phyloP scores from a whole-genome alignment of 2,797 vertebrate species.

The Todus mexicanus region DNA sequence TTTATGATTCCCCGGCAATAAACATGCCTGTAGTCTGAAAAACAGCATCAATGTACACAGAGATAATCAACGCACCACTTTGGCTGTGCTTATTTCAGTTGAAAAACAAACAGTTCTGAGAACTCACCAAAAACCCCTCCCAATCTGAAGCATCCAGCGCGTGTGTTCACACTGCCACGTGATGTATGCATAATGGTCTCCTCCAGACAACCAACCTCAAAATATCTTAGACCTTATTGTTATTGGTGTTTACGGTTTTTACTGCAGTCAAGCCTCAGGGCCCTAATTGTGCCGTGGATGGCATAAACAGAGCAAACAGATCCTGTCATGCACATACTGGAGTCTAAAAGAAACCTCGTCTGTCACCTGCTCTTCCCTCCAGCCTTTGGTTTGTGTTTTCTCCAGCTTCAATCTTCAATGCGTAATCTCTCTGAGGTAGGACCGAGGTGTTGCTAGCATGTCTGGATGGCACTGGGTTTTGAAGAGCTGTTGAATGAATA shows the following conservation, averaged over 20 bases:
- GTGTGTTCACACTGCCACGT: neutral
- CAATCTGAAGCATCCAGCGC: neutral
- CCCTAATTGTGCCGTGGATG: neutral
- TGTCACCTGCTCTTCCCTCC: neutral
- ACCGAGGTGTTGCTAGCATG: accelerated
- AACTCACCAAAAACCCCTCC: neutral
- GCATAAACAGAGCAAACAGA: neutral
- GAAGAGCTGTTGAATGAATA: neutral
- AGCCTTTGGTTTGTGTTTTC: neutral
- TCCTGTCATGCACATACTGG: neutral
- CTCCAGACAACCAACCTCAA: conserved; percentile 17
- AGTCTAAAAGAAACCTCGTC: neutral
- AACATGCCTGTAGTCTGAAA: neutral
- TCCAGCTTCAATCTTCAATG: neutral
- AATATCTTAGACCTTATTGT: conserved; percentile 5
- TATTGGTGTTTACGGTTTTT: neutral
- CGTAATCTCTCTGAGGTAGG: neutral
- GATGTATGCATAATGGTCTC: neutral
- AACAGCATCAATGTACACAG: neutral
- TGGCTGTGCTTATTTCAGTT: neutral
- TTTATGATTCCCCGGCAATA: neutral
- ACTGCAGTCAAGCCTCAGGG: neutral
- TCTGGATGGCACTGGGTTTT: neutral
- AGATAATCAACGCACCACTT: neutral
- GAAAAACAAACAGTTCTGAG: neutral